phyloP scores from a whole-genome alignment of 2,888 invertebrate genomes.

The Malachius bipustulatus region DNA sequence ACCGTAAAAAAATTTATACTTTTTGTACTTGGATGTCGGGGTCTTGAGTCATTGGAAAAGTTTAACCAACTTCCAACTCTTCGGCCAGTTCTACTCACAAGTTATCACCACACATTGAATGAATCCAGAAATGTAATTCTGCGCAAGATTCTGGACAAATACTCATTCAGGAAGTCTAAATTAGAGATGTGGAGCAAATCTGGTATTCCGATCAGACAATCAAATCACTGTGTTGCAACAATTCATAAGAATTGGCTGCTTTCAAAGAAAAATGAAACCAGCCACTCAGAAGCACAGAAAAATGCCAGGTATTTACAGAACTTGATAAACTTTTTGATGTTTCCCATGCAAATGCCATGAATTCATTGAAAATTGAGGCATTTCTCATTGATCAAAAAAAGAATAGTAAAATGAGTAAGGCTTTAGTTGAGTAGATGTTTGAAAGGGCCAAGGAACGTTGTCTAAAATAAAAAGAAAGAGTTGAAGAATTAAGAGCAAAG shows the following conservation, averaged over 20 bases:
- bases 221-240: conserved; percentile 1
- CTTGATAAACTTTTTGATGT: not conserved
- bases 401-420: not conserved
- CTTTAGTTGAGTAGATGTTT: not conserved
- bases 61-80: conserved; percentile 2
- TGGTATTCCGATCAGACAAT: conserved; percentile 1
- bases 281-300: not conserved
- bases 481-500: conserved; percentile 1
- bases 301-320: not conserved
- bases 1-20: not conserved
- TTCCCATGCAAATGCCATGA: conserved; percentile 2
- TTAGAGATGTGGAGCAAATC: not conserved
- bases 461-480: not conserved
- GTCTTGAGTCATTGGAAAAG: conserved; percentile 2
- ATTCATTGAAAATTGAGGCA: not conserved
- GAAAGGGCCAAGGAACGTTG: not conserved
- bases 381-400: conserved; percentile 1
- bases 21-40: conserved; percentile 3
- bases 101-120: conserved; percentile 2
- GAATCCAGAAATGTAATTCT: too few species aligned
- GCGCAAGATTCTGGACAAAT: not conserved
- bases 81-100: not conserved
- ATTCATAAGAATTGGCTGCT: not conserved
- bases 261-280: not conserved
- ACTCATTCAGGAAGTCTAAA: not conserved